These are phyloP conservation scores for Sitodiplosis mosellana DNA, from an alignment of 1,140 invertebrate genomes.

Conservation along the genomic window DNA sequence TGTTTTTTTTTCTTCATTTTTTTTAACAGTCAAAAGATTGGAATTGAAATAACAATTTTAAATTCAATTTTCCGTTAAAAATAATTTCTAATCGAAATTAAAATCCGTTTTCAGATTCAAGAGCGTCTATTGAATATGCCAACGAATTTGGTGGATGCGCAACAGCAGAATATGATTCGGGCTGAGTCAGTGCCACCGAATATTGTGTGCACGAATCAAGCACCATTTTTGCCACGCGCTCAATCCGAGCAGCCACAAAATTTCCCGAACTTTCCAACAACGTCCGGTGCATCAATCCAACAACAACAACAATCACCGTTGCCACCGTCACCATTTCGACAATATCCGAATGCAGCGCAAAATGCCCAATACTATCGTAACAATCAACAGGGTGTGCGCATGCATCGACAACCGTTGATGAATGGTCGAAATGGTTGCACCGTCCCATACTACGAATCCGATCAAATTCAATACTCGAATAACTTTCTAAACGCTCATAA, in stretches of 20 bases:
- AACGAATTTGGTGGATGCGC: not conserved
- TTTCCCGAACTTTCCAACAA: constrained; percentile 1
- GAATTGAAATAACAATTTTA: not conserved
- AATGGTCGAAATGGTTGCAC: too few relatives aligned
- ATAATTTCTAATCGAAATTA: not conserved
- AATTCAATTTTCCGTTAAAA: too few relatives aligned
- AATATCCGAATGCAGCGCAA: constrained; percentile 6
- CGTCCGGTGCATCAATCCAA: not conserved
- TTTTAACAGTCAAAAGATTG: not conserved
- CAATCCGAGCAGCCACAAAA: constrained; percentile 19
- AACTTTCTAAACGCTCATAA: too few relatives aligned
- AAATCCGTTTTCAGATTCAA: constrained; percentile 12
- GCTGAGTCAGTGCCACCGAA: constrained; percentile 19
- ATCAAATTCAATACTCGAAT: too few relatives aligned
- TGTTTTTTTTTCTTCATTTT: not conserved
- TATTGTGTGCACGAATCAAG: constrained; percentile 4
- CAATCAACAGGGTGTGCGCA: not conserved
- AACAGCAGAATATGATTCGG: constrained; percentile 1
- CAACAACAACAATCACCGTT: constrained; percentile 8
- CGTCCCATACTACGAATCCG: too few relatives aligned
- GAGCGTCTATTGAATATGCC: constrained; percentile 12
- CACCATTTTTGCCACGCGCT: constrained; percentile 12
- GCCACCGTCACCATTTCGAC: constrained; percentile 10
- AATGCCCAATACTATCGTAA: constrained; percentile 4
- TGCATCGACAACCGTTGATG: too few relatives aligned